Base-by-base conservation (phyloP, 1,140 invertebrate species). In the Carcinoscorpius rotundicauda region DNA sequence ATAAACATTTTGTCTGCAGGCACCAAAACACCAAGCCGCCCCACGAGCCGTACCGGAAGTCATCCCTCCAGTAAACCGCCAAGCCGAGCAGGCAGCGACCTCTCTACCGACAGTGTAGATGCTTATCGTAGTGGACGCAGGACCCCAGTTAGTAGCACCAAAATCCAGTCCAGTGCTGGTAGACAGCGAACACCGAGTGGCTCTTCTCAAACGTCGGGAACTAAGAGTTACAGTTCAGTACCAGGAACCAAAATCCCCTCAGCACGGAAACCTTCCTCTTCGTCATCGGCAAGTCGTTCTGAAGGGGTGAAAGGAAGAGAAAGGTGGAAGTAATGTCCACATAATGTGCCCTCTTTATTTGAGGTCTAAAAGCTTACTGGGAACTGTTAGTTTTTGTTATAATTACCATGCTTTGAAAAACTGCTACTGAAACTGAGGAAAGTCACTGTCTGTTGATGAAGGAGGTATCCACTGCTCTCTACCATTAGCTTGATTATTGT, bases 51-150 rank as follows among this genome's bases (percentile, higher is more conserved):
- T 29, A 29, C 29, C 2, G 29, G 29, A 29, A 29, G 29, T 29
- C 29, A 29, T 29, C 29, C 29, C 29, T 29, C 29, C 29, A 29
- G 29, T 29, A 29, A 29, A 49, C 60, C 63, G 49, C 55, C 66
- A 51, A 67, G 66, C 52, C 58, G 66, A 58, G 66, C 63, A 3
- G 62, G 62, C 6, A 67, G 66, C 61, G 66, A 67, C n/a, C 63
- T 67, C 52, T 67, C 66, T 29, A 29, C 29, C 29, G 29, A 29
- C 29, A 29, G 29, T 29, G 29, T 29, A 29, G 29, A 29, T 29
- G 29, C 29, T 29, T 29, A 29, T 29, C 29, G 29, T 29, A 29
- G 29, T 29, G 29, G 29, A 29, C 29, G 29, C 29, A 29, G 29
- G 29, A 29, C 29, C 29, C 29, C 29, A 29, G n/a, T 6, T 8